Percentiles rank a stretch among this genome's conserved stretches.
Evolutionary conservation across 1,140 invertebrate species (phyloP).

Genomic region (Theocolax elegans): DNA sequence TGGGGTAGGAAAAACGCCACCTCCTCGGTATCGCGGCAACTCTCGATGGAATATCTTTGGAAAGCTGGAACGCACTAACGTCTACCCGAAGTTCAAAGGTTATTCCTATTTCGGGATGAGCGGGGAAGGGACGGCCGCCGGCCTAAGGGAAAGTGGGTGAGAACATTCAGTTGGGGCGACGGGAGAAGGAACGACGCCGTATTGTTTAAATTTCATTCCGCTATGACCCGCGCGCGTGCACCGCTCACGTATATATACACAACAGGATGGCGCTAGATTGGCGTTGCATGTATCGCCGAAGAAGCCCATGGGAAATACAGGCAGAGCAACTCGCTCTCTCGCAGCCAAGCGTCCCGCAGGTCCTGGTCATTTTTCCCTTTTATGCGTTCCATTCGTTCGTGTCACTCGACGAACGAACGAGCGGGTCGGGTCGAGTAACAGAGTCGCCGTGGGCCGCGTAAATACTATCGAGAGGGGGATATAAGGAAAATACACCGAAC

Average conservation of each 20-base stretch:
- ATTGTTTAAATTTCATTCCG: slow-evolving; percentile 60
- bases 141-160: too few relatives aligned
- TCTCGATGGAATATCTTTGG: background rate
- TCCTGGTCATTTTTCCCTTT: slow-evolving; percentile 63
- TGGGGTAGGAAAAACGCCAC: background rate
- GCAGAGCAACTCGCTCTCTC: slow-evolving; percentile 30
- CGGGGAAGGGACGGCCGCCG: background rate
- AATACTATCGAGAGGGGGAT: background rate
- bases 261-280: slow-evolving; percentile 41
- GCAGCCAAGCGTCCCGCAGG: slow-evolving; percentile 49
- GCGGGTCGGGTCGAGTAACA: background rate
- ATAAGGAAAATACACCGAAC: background rate
- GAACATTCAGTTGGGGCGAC: too few relatives aligned
- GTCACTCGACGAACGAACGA: slow-evolving; percentile 49
- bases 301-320: slow-evolving; percentile 61
- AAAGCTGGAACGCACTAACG: background rate
- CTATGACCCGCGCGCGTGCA: background rate
- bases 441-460: slow-evolving; percentile 3
- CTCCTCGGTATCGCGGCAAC: background rate
- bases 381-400: slow-evolving; percentile 62
- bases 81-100: background rate
- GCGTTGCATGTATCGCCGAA: slow-evolving; percentile 44
- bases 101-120: background rate
- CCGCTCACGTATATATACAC: slow-evolving; percentile 29
- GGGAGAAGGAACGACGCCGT: slow-evolving; percentile 8